Conservation (phyloP, 1,140 invertebrate genomes). For the Atta colombica region DNA sequence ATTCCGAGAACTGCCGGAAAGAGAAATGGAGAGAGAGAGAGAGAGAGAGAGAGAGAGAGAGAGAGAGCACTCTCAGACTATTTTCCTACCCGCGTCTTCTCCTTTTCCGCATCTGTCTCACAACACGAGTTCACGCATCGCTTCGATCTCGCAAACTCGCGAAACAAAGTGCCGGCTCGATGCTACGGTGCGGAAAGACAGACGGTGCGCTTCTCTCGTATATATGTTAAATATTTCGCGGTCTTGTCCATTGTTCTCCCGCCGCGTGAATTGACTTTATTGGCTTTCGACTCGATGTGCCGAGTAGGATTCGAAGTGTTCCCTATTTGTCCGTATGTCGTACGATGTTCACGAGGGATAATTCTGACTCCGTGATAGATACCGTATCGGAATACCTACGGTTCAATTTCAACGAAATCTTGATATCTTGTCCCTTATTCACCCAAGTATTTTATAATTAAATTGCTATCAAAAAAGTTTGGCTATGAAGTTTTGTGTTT, state of each 20-base stretch:
- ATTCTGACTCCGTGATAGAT: constrained; percentile 12
- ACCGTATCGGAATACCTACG: background rate
- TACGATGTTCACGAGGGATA: constrained; percentile 5
- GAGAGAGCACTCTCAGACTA: background rate
- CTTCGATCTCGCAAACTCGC: constrained; percentile 62
- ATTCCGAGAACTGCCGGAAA: constrained; percentile 24
- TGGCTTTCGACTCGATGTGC: constrained; percentile 37
- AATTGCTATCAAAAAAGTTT: background rate
- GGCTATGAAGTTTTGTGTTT: too few relatives aligned
- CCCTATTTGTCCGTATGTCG: constrained; percentile 36
- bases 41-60: background rate
- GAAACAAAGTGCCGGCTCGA: constrained; percentile 45
- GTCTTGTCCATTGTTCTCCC: constrained; percentile 62
- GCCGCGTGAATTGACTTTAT: constrained; percentile 66
- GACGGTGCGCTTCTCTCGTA: constrained; percentile 61
- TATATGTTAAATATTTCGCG: constrained; percentile 68
- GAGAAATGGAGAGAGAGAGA: background rate
- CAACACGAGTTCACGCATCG: constrained; percentile 8
- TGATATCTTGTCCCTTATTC: background rate
- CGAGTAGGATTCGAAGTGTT: background rate
- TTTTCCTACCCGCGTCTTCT: constrained; percentile 36
- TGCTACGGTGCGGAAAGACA: constrained; percentile 30
- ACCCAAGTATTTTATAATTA: background rate
- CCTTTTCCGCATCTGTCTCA: constrained; percentile 48
- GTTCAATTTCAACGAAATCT: constrained; percentile 3